Evolutionary conservation across 2,888 invertebrate genomes (phyloP).

Genomic region (Hirtodrosophila alboralis): DNA sequence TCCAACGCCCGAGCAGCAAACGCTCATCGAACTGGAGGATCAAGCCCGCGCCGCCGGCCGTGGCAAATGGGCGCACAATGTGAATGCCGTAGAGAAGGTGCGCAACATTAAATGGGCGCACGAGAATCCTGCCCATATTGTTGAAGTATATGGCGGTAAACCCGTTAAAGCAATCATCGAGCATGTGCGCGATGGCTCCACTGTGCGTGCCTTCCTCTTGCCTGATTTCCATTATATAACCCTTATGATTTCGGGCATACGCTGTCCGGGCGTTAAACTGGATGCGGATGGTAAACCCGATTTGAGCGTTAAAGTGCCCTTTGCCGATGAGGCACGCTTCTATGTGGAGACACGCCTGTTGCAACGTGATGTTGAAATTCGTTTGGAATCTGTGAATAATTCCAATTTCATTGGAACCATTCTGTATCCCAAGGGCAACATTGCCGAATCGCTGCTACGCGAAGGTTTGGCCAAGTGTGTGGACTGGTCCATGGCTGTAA

Average conservation of each 20-base stretch:
- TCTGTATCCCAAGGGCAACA: constrained; percentile 95
- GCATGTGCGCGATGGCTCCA: constrained; percentile 98
- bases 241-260: constrained; percentile 97
- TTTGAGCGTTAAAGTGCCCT: constrained; percentile 87
- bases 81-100: constrained; percentile 87
- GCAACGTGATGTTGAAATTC: constrained; percentile 95
- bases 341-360: constrained; percentile 96
- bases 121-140: constrained; percentile 92
- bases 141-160: constrained; percentile 93
- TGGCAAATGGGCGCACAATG: constrained; percentile 89
- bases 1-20: constrained; percentile 88
- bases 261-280: constrained; percentile 92
- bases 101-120: constrained; percentile 95
- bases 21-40: constrained; percentile 94
- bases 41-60: constrained; percentile 93
- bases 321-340: constrained; percentile 95
- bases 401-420: constrained; percentile 97
- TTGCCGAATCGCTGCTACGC: constrained; percentile 94
- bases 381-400: constrained; percentile 96
- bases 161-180: constrained; percentile 97
- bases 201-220: constrained; percentile 94
- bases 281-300: constrained; percentile 90
- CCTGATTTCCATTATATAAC: constrained; percentile 97
- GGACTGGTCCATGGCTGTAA: constrained; percentile 95
- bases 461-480: constrained; percentile 98